Evolutionary conservation across 1,140 invertebrate species (phyloP).

Genomic region (Lepidurus apus): DNA sequence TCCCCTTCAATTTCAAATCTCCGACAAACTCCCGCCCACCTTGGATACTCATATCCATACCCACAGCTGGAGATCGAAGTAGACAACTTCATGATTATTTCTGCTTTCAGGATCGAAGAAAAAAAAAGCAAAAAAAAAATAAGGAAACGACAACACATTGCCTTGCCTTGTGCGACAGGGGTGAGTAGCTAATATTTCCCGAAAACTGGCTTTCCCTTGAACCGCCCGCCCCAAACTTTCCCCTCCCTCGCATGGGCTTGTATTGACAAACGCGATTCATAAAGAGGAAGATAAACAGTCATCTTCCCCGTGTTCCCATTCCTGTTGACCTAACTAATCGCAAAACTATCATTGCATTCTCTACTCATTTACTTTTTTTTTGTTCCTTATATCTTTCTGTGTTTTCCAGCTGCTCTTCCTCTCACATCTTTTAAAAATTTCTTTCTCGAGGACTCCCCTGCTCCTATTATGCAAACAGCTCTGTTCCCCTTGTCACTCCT

Average conservation of each 20-base stretch:
- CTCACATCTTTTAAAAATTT: not conserved
- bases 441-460: not conserved
- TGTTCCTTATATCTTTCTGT: not conserved
- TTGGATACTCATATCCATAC: not conserved
- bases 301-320: not conserved
- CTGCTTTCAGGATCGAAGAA: not conserved
- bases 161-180: not conserved
- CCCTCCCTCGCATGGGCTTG: not conserved
- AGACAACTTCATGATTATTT: constrained; percentile 15
- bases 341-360: constrained; percentile 18
- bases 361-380: constrained; percentile 23
- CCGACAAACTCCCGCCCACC: not conserved
- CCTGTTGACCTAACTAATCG: constrained; percentile 13
- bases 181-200: not conserved
- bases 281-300: constrained; percentile 11
- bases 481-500: not conserved
- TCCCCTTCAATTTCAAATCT: constrained; percentile 22
- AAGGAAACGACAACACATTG: constrained; percentile 2
- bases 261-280: constrained; percentile 19
- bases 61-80: constrained; percentile 4
- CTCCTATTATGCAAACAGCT: not conserved
- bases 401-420: not conserved
- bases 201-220: not conserved
- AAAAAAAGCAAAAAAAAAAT: not conserved
- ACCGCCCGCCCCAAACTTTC: not conserved